A percentile compares a stretch with the other conserved stretches of the same genome.
Conservation (phyloP, 2,113 vertebrate genomes). For the Odontophorus gujanensis region DNA sequence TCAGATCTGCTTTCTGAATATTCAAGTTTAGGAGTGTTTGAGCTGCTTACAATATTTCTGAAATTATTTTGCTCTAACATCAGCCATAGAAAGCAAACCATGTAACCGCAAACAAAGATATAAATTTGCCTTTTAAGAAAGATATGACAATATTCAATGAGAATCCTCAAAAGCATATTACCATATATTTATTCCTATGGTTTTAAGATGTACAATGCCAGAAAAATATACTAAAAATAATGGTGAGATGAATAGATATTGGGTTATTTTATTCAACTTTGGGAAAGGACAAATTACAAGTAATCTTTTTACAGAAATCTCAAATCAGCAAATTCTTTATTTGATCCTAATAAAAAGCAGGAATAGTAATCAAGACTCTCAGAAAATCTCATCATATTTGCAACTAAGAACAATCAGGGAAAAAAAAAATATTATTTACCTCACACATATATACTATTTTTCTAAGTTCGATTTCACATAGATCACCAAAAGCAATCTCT, state of each 20-base stretch:
- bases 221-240: not conserved
- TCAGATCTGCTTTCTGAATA: not conserved
- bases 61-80: not conserved
- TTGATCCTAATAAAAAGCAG: not conserved
- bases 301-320: not conserved
- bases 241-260: rapidly evolving
- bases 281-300: not conserved
- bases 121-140: not conserved
- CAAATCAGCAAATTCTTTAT: not conserved
- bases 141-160: not conserved
- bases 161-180: not conserved
- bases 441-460: not conserved
- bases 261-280: not conserved
- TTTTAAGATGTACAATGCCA: not conserved
- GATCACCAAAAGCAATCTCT: not conserved
- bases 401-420: rapidly evolving
- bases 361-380: not conserved
- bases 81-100: rapidly evolving
- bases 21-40: not conserved
- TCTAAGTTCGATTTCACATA: not conserved
- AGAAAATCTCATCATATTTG: not conserved
- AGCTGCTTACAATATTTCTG: not conserved
- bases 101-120: not conserved
- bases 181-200: not conserved
- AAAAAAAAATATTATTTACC: not conserved